Evolutionary conservation across 35 echinoderm and acorn worm genomes (phyloP).

Genomic region (Apostichopus californicus): DNA sequence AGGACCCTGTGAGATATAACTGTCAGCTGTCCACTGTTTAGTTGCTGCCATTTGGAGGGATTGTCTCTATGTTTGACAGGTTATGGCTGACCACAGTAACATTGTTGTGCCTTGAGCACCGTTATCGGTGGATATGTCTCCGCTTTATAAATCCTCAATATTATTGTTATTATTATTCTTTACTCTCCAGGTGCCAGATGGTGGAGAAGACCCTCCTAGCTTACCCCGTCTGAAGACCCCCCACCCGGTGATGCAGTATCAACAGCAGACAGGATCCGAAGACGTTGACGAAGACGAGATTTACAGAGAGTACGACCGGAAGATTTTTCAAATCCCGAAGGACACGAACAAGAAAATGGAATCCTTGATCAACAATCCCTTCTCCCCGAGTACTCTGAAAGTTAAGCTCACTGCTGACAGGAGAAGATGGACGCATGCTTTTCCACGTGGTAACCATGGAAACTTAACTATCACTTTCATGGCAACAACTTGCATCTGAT

Average conservation of each 20-base stretch:
- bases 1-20: too few relatives aligned
- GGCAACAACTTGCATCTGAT: too few relatives aligned
- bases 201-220: conserved; percentile 4
- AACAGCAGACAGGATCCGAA: background rate
- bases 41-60: too few relatives aligned
- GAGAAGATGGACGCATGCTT: conserved; percentile 90
- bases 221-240: conserved; percentile 40
- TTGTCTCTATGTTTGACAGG: too few relatives aligned
- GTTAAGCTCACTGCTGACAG: conserved; percentile 80
- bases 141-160: too few relatives aligned
- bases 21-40: too few relatives aligned
- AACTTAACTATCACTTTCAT: too few relatives aligned
- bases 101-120: too few relatives aligned
- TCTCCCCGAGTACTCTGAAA: conserved; percentile 61
- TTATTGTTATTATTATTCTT: background rate
- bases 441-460: conserved; percentile 76
- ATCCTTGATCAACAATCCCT: conserved; percentile 76
- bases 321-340: conserved; percentile 65
- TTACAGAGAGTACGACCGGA: conserved; percentile 72
- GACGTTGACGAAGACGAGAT: conserved; percentile 66
- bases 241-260: conserved; percentile 24
- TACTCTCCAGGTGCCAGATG: conserved; percentile 25
- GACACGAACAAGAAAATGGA: conserved; percentile 18
- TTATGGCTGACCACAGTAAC: too few relatives aligned
- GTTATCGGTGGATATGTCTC: too few relatives aligned